phyloP scores from a whole-genome alignment of 2,888 invertebrate genomes.

The Caenorhabditis auriculariae region DNA sequence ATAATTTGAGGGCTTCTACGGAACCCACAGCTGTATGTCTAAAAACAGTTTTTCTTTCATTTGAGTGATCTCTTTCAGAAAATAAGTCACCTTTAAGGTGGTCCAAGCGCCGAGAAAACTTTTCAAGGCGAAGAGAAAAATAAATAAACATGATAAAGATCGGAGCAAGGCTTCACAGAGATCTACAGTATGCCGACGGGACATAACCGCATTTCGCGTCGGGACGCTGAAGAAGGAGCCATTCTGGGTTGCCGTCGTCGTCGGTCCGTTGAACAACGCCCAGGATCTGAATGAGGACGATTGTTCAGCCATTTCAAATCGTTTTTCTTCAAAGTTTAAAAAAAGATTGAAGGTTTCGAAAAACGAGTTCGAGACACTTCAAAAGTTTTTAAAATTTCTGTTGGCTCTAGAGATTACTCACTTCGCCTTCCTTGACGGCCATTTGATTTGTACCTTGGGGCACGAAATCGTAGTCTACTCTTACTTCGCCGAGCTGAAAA shows the following conservation, averaged over 20 bases:
- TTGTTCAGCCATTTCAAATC: neutral
- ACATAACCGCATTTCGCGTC: slow-evolving; percentile 42
- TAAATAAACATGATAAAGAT: too few relatives aligned
- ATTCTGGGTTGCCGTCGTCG: slow-evolving; percentile 52
- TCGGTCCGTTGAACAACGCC: slow-evolving; percentile 40
- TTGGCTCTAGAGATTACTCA: neutral
- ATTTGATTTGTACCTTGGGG: slow-evolving; percentile 50
- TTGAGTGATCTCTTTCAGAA: too few relatives aligned
- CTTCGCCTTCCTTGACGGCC: slow-evolving; percentile 39
- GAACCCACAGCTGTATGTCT: too few relatives aligned
- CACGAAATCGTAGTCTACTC: slow-evolving; percentile 43
- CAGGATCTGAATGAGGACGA: neutral
- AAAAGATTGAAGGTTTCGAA: neutral
- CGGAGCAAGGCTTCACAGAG: too few relatives aligned
- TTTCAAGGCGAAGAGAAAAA: too few relatives aligned
- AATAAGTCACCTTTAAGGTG: too few relatives aligned
- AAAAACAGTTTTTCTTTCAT: too few relatives aligned
- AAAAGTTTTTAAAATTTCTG: neutral
- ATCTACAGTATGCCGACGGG: slow-evolving; percentile 46
- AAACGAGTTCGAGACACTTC: neutral
- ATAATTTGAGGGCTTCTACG: too few relatives aligned
- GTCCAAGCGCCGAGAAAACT: too few relatives aligned
- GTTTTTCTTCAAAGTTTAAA: neutral
- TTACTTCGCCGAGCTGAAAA: slow-evolving; percentile 33
- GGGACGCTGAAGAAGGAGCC: slow-evolving; percentile 41